These are phyloP conservation scores for Calliphora vicina DNA, from an alignment of 1,140 invertebrate genomes.

Conservation along the genomic window DNA sequence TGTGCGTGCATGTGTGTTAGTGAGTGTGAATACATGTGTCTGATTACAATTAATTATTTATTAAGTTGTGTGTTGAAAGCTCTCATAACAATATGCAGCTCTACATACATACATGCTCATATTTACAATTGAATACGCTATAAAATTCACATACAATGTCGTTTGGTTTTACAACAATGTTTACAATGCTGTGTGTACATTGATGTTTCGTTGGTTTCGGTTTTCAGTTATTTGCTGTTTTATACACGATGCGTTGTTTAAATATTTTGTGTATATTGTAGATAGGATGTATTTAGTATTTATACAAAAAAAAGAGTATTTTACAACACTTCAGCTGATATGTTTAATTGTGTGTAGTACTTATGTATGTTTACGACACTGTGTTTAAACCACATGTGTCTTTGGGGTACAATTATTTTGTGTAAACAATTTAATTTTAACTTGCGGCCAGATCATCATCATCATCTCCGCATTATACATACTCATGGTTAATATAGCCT, in stretches of 20 bases:
- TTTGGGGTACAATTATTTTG: slow-evolving; percentile 1
- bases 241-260: not conserved
- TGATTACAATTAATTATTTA: not conserved
- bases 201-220: not conserved
- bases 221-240: not conserved
- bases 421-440: slow-evolving; percentile 2
- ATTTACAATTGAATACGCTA: not conserved
- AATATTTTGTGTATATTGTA: not conserved
- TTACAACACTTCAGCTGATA: too few relatives aligned
- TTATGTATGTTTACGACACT: not conserved
- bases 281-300: too few relatives aligned
- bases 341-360: not conserved
- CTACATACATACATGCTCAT: not conserved
- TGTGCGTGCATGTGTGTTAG: too few relatives aligned
- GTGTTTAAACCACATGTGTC: not conserved
- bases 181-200: not conserved
- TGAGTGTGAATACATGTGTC: too few relatives aligned
- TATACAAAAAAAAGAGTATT: too few relatives aligned
- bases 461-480: not conserved
- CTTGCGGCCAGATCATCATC: not conserved
- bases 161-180: not conserved
- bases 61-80: not conserved
- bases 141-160: not conserved
- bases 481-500: too few relatives aligned
- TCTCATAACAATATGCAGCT: not conserved